phyloP scores from a whole-genome alignment of 1,140 invertebrate species.

The Cydia amplana region DNA sequence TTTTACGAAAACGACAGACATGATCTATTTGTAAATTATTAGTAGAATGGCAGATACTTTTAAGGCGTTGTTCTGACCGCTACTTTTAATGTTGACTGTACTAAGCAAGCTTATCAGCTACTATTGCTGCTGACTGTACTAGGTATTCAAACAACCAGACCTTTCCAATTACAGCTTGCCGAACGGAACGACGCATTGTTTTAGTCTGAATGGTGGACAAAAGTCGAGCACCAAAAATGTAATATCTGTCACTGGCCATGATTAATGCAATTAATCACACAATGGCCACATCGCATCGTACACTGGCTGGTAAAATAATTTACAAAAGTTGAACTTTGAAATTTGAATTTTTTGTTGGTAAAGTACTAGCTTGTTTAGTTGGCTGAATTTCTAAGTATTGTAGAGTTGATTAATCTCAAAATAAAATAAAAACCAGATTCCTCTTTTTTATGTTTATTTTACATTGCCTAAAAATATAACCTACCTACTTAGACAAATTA shows the following conservation, averaged over 20 bases:
- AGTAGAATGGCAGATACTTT: too few relatives aligned
- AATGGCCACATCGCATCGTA: constrained; percentile 62
- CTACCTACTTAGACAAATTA: too few relatives aligned
- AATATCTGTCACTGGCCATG: constrained; percentile 76
- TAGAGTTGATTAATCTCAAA: too few relatives aligned
- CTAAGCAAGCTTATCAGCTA: background rate
- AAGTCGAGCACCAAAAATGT: constrained; percentile 79
- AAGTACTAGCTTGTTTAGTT: background rate
- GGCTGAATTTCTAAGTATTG: background rate
- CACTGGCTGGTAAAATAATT: constrained; percentile 47
- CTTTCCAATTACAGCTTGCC: constrained; percentile 35
- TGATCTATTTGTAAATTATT: too few relatives aligned
- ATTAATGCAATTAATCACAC: constrained; percentile 79
- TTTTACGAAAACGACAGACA: too few relatives aligned
- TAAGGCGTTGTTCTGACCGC: too few relatives aligned
- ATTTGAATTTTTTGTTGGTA: constrained; percentile 28
- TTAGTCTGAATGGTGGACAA: constrained; percentile 50
- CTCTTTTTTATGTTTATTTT: too few relatives aligned
- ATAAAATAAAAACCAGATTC: too few relatives aligned
- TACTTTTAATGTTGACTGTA: too few relatives aligned
- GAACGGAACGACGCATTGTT: constrained; percentile 57
- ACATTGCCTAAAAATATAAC: too few relatives aligned
- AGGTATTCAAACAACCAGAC: constrained; percentile 2
- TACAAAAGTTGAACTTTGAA: background rate
- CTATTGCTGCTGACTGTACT: too few relatives aligned